phyloP scores from a whole-genome alignment of 2,888 invertebrate genomes.

The Callinectes sapidus region DNA sequence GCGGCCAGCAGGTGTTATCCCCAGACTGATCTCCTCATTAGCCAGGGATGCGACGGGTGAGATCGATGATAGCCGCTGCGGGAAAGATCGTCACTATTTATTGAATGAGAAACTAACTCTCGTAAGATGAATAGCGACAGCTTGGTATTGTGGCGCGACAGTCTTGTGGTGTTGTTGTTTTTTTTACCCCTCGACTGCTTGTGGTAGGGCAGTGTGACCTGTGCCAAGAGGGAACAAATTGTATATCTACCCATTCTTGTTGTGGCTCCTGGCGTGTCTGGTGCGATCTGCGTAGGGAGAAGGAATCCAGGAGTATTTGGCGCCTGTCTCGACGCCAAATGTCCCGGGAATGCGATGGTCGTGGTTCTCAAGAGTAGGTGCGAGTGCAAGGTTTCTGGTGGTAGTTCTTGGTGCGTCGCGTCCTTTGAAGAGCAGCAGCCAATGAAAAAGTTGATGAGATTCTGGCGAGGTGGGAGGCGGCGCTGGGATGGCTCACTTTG shows the following conservation, averaged over 20 bases:
- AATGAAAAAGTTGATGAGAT: conserved; percentile 28
- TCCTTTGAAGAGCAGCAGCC: not conserved
- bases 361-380: not conserved
- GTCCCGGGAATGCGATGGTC: not conserved
- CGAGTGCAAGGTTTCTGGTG: not conserved
- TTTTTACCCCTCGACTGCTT: not conserved
- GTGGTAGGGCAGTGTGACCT: not conserved
- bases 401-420: not conserved
- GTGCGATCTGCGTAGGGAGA: not conserved
- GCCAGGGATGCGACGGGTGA: conserved; percentile 1
- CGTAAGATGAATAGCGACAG: not conserved
- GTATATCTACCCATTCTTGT: not conserved
- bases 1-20: conserved; percentile 3
- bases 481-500: not conserved
- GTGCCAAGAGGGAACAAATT: not conserved
- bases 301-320: not conserved
- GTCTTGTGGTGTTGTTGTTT: not conserved
- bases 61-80: not conserved
- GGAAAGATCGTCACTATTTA: not conserved
- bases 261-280: not conserved
- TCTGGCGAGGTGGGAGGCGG: conserved; percentile 1
- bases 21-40: conserved; percentile 4
- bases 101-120: not conserved
- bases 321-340: not conserved
- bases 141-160: not conserved